Base-by-base conservation (phyloP, 1,140 invertebrate genomes). In the Drosophila bipectinata region DNA sequence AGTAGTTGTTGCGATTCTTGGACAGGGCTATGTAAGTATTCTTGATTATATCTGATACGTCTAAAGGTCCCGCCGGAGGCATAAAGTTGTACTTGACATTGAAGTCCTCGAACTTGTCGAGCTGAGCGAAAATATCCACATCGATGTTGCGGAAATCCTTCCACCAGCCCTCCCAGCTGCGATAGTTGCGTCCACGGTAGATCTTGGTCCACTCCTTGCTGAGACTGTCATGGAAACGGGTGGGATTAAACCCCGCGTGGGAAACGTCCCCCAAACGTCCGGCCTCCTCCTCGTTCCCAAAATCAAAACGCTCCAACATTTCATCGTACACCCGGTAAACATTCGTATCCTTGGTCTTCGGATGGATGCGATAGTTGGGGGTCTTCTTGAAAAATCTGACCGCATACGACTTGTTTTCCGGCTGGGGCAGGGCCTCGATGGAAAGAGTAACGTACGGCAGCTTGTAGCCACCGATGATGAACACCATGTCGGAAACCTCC, bases 161-260 rank as follows among this genome's bases (percentile, higher is more conserved):
- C 80, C 80, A 84, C 80, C 80, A 84, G 1, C 30, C 37, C 0
- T 39, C 15, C 80, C 80, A 84, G 0, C 10, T 14, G 3, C 44
- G 24, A 15, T 84, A 84, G 1, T 60, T 12, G 9, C 59, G 47
- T 0, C 8, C 28, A 0, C 47, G 32, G 32, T 84, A 76, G 4
- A 61, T 14, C 4, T 44, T 30, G 4, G 6, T 39, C 58, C 66
- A 80, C 12, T 60, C 59, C 1, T 10, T 8, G 14, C 26, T 24
- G 7, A 84, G 5, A 0, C 10, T 26, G 0, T 57, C 66, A 2
- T 45, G 55, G 9, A 51, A 45, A 3, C 37, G 30, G 4, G 4
- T 5, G 8, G 12, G 15, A 1, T 10, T 37, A 12, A n/a, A 47
- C 3, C 4, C 5, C 15, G 15, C 0, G 15, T 6, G 15, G 44